Base-by-base conservation (phyloP, 2,797 vertebrate genomes). In the Threskiornis aethiopicus region DNA sequence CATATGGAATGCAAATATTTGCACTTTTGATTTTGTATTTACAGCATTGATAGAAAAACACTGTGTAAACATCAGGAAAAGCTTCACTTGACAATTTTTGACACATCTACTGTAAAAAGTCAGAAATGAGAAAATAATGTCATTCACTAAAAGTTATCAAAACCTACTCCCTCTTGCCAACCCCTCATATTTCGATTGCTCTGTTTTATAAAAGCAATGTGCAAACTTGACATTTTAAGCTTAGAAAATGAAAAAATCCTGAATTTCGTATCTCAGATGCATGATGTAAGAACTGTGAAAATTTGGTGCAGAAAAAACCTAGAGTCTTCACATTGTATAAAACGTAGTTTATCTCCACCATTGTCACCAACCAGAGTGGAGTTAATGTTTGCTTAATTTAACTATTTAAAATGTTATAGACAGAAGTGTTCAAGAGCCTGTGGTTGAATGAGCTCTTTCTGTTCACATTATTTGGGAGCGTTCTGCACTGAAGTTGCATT, bases 81-180 rank as follows among this genome's bases (percentile, higher is more conserved):
- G 4, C 12, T 65, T 78, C 22, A 16, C 13, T 44, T 46, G 21
- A 41, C 16, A n/a, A 28, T 44, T 88, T 88, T 71, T 88, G 22
- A 84, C 5, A 25, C 26, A 39, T 26, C 4, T 72, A 14, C 25
- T 73, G 5, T 28, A 78, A 83, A 64, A 64, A 75, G 20, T 59
- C 11, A 90, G 39, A 94, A 90, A 81, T 35, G 2, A 80, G 18
- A 75, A 88, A 78, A 49, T 10, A 17, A 55, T 29, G 6, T 19
- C 20, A 22, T 75, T 77, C 44, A 11, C 15, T 69, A n/a, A 22
- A 88, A 26, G 19, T 54, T 69, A 29, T 29, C 29, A 66, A 73
- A 83, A 54, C 3, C 31, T 54, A 18, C 7, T 61, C 41, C 11
- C 0, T 0, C 31, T 78, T 71, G 33, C 7, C 6, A 46, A 5